Evolutionary conservation across 2,113 vertebrate species (phyloP), one percentile per base, ranked within the genome.

Genomic region (Piaya cayana): DNA sequence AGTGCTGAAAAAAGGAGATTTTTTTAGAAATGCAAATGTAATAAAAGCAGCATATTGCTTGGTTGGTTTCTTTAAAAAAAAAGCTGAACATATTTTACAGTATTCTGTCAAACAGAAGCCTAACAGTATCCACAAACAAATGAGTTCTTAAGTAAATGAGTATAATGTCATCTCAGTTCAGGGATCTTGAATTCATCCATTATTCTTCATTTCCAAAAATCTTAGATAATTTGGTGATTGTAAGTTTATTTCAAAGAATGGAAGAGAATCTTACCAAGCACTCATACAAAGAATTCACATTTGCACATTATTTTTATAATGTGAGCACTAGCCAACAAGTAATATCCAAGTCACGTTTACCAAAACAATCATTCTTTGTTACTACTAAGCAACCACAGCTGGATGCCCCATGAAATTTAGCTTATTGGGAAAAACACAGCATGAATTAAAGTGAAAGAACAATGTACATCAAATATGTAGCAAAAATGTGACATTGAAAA

Each of bases 361-460:
- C 25, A 65, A 85, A 96, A 94, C 37, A 94, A 92, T 81, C 86
- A 67, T 88, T 97, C 67, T 88, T 88, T 94, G 30, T 90, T 86
- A 65, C 85, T 91, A 65, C 84, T 92, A 94, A 89, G 92, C 72
- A 92, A 92, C 88, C 90, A 94, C 97, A 96, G 95, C 86, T 97
- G 93, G 89, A 97, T 95, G 93, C 39, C 30, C 67, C 77, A 88
- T 86, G 82, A 97, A 97, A 97, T 96, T 97, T 92, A 94, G 87
- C 72, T 92, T 88, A 95, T 85, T 96, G 84, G 77, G 72, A 95
- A 97, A 97, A 97, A 83, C 86, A 83, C 92, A 97, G 95, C 78
- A 95, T 83, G 77, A 97, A 96, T 95, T 88, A 88, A 96, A 92
- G 56, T 47, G 74, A 88, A 49, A 93, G 88, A 97, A 96, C 52